Evolutionary conservation across 2,888 invertebrate species (phyloP).

Genomic region (Exephanes ischioxanthus): DNA sequence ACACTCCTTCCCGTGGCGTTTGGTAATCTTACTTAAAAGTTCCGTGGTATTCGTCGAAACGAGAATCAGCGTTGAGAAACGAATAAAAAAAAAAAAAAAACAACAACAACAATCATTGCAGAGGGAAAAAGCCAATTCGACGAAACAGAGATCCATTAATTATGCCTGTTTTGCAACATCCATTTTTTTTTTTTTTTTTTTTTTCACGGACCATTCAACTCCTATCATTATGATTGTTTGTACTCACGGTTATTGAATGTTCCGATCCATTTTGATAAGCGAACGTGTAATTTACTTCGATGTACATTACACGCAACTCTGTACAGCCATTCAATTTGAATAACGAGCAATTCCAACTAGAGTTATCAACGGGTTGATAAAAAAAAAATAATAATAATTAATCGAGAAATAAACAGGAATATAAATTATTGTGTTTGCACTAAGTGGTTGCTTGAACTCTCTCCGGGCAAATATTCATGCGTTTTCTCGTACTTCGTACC

Average conservation of each 20-base stretch:
- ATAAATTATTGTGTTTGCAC: not conserved
- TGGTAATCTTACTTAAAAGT: constrained; percentile 6
- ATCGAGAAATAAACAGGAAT: too few species aligned
- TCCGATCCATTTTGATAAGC: not conserved
- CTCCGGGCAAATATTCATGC: not conserved
- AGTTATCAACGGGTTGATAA: too few species aligned
- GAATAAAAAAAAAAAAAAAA: not conserved
- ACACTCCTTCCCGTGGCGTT: constrained; percentile 13
- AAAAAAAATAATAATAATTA: too few species aligned
- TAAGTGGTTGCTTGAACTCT: not conserved
- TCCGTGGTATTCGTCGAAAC: constrained; percentile 4
- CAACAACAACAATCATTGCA: not conserved
- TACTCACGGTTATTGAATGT: not conserved
- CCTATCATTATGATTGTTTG: constrained; percentile 1
- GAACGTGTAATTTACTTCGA: not conserved
- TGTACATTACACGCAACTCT: not conserved
- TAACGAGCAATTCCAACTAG: too few species aligned
- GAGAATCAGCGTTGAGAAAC: not conserved
- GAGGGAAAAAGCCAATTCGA: not conserved
- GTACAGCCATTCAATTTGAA: not conserved
- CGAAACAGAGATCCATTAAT: constrained; percentile 15
- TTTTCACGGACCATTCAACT: not conserved
- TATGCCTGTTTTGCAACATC: constrained; percentile 24
- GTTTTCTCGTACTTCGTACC: not conserved
- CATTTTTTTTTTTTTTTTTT: constrained; percentile 1